Percentiles rank a stretch among this genome's conserved stretches.
Conservation (phyloP, 2,797 vertebrate genomes). For the Manis pentadactyla region DNA sequence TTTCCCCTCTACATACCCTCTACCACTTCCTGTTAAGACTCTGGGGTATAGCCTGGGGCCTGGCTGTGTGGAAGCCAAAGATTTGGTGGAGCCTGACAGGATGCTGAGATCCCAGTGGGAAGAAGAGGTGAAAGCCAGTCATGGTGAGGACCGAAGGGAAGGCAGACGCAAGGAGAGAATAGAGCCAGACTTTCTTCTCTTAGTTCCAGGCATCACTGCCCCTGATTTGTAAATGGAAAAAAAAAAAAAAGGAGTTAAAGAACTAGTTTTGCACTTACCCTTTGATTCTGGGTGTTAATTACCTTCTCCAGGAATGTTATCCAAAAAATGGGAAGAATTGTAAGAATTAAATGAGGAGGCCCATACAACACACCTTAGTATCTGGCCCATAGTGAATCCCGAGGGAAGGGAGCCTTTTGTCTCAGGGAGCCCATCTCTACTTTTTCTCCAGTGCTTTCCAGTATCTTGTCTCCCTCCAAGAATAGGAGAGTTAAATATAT, state of each 20-base stretch:
- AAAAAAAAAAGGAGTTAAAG: background rate
- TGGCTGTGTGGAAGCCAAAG: background rate
- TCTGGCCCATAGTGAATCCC: background rate
- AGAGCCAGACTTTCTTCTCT: background rate
- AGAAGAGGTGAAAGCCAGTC: background rate
- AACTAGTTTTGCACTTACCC: background rate
- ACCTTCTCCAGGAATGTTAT: background rate
- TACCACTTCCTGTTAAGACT: background rate
- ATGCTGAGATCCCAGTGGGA: background rate
- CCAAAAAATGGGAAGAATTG: background rate
- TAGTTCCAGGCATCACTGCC: background rate
- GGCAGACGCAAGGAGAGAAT: background rate
- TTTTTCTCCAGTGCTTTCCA: background rate
- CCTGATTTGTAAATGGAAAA: background rate
- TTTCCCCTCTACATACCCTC: background rate
- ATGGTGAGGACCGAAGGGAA: background rate
- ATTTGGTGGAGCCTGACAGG: background rate
- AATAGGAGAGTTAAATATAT: background rate
- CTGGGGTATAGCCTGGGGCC: background rate
- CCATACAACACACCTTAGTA: background rate
- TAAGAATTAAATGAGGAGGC: background rate
- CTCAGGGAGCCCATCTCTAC: background rate
- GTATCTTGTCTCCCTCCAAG: background rate
- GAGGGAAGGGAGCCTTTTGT: background rate
- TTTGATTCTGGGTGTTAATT: constrained; percentile 4